Evolutionary conservation across 1,140 invertebrate genomes (phyloP).

Genomic region (Penaeus indicus): DNA sequence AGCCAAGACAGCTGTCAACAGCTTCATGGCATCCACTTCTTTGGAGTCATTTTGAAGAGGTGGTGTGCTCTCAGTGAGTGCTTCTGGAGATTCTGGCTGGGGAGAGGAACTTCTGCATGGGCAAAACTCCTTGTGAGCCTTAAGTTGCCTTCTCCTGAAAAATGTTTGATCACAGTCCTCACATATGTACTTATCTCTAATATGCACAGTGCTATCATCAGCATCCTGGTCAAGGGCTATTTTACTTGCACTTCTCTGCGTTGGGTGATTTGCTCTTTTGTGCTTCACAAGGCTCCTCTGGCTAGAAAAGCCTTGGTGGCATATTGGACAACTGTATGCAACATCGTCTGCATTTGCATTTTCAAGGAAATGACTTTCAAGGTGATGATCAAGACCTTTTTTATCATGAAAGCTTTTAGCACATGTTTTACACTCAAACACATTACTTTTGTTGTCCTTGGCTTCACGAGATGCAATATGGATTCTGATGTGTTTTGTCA

Average conservation of each 20-base stretch:
- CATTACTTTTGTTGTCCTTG: not conserved
- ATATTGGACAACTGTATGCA: conserved; percentile 29
- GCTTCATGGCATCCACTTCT: conserved; percentile 53
- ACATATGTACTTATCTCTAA: conserved; percentile 56
- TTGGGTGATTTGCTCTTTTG: conserved; percentile 35
- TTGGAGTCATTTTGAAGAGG: conserved; percentile 33
- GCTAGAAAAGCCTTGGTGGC: conserved; percentile 7
- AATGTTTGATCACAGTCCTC: conserved; percentile 61
- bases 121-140: conserved; percentile 55
- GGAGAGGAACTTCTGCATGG: conserved; percentile 18
- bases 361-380: not conserved
- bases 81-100: conserved; percentile 21
- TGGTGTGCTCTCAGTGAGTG: not conserved
- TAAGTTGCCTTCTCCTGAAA: conserved; percentile 48
- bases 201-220: conserved; percentile 51
- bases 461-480: conserved; percentile 23
- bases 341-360: not conserved
- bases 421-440: conserved; percentile 10
- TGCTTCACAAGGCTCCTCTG: conserved; percentile 36
- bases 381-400: not conserved
- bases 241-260: conserved; percentile 8
- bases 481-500: conserved; percentile 54
- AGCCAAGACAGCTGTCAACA: conserved; percentile 44
- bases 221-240: conserved; percentile 32
- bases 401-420: not conserved